phyloP scores from a whole-genome alignment of 2,113 vertebrate species.

The Leptocoma aspasia region DNA sequence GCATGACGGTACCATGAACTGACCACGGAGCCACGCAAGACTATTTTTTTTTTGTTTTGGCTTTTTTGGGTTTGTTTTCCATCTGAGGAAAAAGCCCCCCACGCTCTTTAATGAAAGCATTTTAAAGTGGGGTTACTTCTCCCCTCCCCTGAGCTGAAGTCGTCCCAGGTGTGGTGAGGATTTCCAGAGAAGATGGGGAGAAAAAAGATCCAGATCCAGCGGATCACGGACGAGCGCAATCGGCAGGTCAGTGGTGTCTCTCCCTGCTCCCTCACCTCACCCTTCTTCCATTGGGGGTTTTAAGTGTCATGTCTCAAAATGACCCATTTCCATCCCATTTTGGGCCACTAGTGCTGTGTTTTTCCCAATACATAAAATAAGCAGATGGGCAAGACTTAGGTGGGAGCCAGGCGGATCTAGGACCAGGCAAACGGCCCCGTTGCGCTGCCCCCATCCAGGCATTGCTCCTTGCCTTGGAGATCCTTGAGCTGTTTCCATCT shows the following conservation, averaged over 20 bases:
- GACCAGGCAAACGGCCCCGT: fast-evolving
- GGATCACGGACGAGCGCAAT: slow-evolving; percentile 97
- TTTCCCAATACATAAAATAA: background rate
- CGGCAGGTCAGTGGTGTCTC: slow-evolving; percentile 81
- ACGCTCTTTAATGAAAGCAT: slow-evolving; percentile 51
- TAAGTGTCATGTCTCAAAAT: background rate
- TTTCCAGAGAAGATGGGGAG: slow-evolving; percentile 87
- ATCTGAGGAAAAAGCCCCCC: background rate
- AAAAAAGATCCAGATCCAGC: slow-evolving; percentile 99
- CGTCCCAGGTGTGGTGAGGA: slow-evolving; percentile 13
- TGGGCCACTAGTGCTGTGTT: background rate
- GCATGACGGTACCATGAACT: slow-evolving; percentile 70
- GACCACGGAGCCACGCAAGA: background rate
- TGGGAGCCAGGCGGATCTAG: background rate
- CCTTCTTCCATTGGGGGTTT: fast-evolving
- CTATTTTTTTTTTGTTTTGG: background rate
- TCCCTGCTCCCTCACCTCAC: fast-evolving
- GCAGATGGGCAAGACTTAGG: background rate
- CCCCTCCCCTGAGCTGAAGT: background rate
- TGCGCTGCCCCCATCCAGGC: background rate
- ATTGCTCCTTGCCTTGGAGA: background rate
- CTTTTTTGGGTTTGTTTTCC: background rate
- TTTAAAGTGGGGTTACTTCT: slow-evolving; percentile 15
- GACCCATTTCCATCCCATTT: background rate
- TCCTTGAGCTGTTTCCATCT: background rate